Percentiles rank a stretch among this genome's conserved stretches.
phyloP scores from a whole-genome alignment of 1,140 invertebrate species.

The Phymastichus coffea region DNA sequence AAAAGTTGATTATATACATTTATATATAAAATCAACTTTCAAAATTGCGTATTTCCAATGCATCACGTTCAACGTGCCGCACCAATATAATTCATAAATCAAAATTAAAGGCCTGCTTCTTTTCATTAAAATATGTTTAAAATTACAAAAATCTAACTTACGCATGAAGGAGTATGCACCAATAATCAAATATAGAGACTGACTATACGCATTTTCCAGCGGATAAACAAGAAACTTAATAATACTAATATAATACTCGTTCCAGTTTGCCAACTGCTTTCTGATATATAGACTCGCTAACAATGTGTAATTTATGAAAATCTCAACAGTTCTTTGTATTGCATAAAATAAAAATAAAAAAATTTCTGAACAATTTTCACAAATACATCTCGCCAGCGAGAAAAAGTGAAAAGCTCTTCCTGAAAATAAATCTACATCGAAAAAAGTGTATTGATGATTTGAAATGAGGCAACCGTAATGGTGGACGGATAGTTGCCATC shows the following conservation, averaged over 20 bases:
- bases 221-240: conserved; percentile 23
- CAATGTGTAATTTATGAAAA: no score
- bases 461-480: conserved; percentile 39
- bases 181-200: no score
- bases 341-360: no score
- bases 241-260: conserved; percentile 29
- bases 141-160: no score
- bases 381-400: conserved; percentile 28
- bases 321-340: no score
- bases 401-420: no score
- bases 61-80: conserved; percentile 35
- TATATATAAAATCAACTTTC: neutral
- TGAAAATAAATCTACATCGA: no score
- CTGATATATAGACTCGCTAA: no score
- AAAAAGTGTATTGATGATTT: no score
- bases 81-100: conserved; percentile 20
- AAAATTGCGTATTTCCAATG: neutral
- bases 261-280: conserved; percentile 7
- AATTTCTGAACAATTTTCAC: neutral
- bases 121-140: no score
- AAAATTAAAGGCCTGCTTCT: conserved; percentile 8
- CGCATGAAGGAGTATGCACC: no score
- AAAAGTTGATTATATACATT: neutral
- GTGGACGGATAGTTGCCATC: conserved; percentile 47
- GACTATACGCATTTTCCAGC: no score